Base-by-base conservation (phyloP, 2,888 invertebrate species). In the Thelaira solivaga region DNA sequence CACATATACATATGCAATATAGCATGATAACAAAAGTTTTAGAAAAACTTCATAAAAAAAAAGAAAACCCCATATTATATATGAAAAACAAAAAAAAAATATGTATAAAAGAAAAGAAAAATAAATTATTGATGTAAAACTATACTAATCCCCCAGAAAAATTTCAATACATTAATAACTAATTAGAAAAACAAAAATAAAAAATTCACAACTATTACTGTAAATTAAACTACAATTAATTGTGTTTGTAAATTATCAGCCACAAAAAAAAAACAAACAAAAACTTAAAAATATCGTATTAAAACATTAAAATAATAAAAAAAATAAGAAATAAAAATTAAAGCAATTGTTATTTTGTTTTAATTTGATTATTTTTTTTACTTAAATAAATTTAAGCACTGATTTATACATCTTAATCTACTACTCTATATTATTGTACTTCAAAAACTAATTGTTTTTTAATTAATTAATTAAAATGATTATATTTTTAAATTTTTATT, bases 351-450 rank as follows among this genome's bases (percentile, higher is more conserved):
- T 22, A 22, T n/a, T 4, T n/a, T 16, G 8, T 49, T 39, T 49
- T 51, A 16, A 41, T 51, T 55, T 24, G 29, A 36, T 53, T n/a
- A n/a, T n/a, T 39, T 20, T 41, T 49, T 51, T 73, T 65, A 65
- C 57, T 59, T 57, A 65, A 73, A 73, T 41, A 18, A 65, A 8
- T 73, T 59, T 59, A 59, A 73, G 57, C 73, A 65, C 73, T 73
- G 57, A 73, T 73, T 65, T 73, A 41, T 55, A 43, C 29, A 24
- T 34, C 16, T 67, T 43, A 22, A 53, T 67, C 29, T 34, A 39
- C 39, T 47, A 45, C 53, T 24, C 22, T 43, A 22, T 43, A 39
- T n/a, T n/a, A 47, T 61, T 69, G 68, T 59, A 68, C 47, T 47
- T 57, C 26, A 47, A 57, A 57, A 57, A 45, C n/a, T 3, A 45